These are phyloP conservation scores for Aspidiotus rigidus DNA, from an alignment of 2,888 invertebrate species.

Conservation along the genomic window DNA sequence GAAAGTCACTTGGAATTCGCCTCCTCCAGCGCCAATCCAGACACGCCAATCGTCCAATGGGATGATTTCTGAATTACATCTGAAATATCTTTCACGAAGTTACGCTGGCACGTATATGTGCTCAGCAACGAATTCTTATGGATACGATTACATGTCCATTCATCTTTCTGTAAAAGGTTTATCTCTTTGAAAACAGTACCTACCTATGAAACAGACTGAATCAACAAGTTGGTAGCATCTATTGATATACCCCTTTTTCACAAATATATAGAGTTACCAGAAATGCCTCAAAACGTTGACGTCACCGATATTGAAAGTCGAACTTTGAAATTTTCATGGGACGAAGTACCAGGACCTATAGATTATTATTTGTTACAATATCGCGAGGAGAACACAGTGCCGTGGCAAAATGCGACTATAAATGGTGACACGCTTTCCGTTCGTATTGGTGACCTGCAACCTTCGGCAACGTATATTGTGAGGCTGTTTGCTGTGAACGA, in stretches of 20 bases:
- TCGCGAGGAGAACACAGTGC: slow-evolving; percentile 39
- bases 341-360: slow-evolving; percentile 43
- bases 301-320: slow-evolving; percentile 44
- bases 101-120: slow-evolving; percentile 45
- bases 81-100: slow-evolving; percentile 39
- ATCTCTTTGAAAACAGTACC: not conserved
- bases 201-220: not conserved
- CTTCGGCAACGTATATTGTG: slow-evolving; percentile 74
- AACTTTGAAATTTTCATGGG: slow-evolving; percentile 44
- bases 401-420: slow-evolving; percentile 37
- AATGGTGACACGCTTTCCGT: slow-evolving; percentile 35
- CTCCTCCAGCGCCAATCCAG: slow-evolving; percentile 37
- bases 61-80: slow-evolving; percentile 42
- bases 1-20: slow-evolving; percentile 38
- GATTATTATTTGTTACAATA: slow-evolving; percentile 45
- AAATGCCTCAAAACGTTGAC: slow-evolving; percentile 43
- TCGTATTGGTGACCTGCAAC: slow-evolving; percentile 48
- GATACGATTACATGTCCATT: slow-evolving; percentile 45
- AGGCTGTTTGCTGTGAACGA: slow-evolving; percentile 74
- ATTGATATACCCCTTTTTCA: not conserved
- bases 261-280: slow-evolving; percentile 44
- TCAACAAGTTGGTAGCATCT: too few relatives aligned
- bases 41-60: slow-evolving; percentile 40
- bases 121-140: slow-evolving; percentile 46
- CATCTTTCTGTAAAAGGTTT: slow-evolving; percentile 47